Conservation (phyloP, 2,888 invertebrate species). For the Tanypteryx hageni region DNA sequence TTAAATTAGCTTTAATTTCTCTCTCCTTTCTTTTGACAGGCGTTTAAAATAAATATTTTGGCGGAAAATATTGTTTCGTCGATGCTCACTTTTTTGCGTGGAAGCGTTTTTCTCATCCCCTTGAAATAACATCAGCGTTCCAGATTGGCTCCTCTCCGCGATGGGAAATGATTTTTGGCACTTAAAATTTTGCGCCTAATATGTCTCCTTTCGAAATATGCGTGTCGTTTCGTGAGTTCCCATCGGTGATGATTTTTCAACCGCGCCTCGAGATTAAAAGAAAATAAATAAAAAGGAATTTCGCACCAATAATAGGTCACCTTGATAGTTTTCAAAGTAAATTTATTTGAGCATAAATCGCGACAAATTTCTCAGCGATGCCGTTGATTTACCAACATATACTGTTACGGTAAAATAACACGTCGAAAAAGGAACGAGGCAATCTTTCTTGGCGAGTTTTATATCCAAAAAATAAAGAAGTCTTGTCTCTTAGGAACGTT, state of each 20-base stretch:
- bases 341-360: neutral
- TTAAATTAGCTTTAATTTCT: neutral
- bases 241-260: neutral
- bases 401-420: neutral
- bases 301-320: neutral
- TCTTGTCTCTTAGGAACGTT: neutral
- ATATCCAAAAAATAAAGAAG: neutral
- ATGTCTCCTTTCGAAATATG: neutral
- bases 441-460: neutral
- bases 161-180: conserved; percentile 23
- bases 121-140: neutral
- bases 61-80: conserved; percentile 36
- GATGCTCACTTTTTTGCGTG: conserved; percentile 5
- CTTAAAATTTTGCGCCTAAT: neutral
- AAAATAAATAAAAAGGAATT: neutral
- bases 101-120: neutral
- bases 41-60: neutral
- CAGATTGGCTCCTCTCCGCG: conserved; percentile 17
- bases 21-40: neutral
- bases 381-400: neutral
- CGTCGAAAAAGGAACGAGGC: conserved; percentile 3
- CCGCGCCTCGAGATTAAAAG: neutral
- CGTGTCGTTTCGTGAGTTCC: neutral
- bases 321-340: neutral
- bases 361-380: neutral